These are phyloP conservation scores for Cheracebus regulus DNA, from an alignment of 2,797 vertebrate genomes.

Conservation along the genomic window DNA sequence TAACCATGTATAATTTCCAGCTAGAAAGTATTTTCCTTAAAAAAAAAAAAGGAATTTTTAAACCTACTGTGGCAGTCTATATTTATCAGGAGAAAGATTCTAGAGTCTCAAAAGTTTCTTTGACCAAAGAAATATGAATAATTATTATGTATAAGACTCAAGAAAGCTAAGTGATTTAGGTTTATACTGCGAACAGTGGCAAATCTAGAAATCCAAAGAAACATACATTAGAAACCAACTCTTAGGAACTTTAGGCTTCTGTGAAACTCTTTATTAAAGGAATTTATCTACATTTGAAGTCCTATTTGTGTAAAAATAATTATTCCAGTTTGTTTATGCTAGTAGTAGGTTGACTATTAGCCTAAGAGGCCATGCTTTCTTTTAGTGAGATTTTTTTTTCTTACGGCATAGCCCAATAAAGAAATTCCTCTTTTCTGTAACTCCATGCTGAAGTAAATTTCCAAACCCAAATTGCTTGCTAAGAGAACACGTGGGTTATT, in stretches of 20 bases:
- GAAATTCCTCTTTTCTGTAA: not conserved
- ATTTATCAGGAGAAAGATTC: constrained; percentile 27
- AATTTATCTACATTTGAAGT: not conserved
- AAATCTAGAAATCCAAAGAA: not conserved
- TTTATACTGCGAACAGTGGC: not conserved
- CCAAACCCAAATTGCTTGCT: not conserved
- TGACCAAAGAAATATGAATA: constrained; percentile 50
- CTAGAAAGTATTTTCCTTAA: constrained; percentile 10
- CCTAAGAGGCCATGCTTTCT: not conserved
- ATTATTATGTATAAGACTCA: not conserved
- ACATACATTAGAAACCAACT: not conserved
- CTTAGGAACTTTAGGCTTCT: not conserved
- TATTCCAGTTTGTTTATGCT: not conserved
- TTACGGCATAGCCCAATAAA: not conserved
- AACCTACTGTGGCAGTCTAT: not conserved
- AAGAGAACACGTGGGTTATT: not conserved
- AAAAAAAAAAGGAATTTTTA: not conserved
- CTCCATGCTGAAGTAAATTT: not conserved
- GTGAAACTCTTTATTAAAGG: not conserved
- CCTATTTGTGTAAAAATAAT: not conserved
- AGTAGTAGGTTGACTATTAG: not conserved
- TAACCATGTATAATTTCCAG: not conserved
- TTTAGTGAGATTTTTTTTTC: not conserved
- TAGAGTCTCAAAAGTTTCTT: not conserved
- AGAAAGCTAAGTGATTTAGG: not conserved